Evolutionary conservation across 1,140 invertebrate species (phyloP), one percentile per base, ranked within the genome.

Genomic region (Meloidogyne exigua): DNA sequence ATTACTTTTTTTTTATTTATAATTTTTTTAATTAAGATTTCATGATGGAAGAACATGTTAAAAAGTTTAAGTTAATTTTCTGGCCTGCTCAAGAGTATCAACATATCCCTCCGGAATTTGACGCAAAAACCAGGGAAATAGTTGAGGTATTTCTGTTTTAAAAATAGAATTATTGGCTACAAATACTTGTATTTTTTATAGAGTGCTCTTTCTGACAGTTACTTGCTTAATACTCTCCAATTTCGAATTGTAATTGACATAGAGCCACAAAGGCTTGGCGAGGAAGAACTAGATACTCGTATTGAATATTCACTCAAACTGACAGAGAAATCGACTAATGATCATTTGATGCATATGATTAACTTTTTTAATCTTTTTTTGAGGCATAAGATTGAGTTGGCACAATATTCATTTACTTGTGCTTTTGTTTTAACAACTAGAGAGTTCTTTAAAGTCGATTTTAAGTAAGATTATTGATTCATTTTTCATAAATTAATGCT

Each of bases 241-340:
- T 68, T 78, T 28, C n/a, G 73, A 44, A 68, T 78, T 68, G 49
- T 26, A 2, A 49, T 49, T 62, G 63, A 62, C 15, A 42, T 26
- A 11, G 32, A 76, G 25, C 73, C 76, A 23, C 76, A 78, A 32
- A 72, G 42, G 13, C 64, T 78, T 26, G 76, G 76, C 0, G 76
- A 78, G 69, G 76, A 78, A 57, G 76, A 78, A 62, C 36, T 71
- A 25, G 76, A 78, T 68, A 36, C 76, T 57, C 75, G 76, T 39
- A 28, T 78, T 49, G 76, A 78, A 36, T 78, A 78, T 65, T 44
- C 73, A 26, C 25, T 78, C 21, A 66, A 77, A 62, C 23, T 78
- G 15, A 63, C 21, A n/a, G 66, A 49, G 5, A 65, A 42, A 39
- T 23, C 32, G 21, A 67, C 32, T 23, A 72, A 39, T 44, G 69